Evolutionary conservation across 1,140 invertebrate species (phyloP).

Genomic region (Thrips palmi): DNA sequence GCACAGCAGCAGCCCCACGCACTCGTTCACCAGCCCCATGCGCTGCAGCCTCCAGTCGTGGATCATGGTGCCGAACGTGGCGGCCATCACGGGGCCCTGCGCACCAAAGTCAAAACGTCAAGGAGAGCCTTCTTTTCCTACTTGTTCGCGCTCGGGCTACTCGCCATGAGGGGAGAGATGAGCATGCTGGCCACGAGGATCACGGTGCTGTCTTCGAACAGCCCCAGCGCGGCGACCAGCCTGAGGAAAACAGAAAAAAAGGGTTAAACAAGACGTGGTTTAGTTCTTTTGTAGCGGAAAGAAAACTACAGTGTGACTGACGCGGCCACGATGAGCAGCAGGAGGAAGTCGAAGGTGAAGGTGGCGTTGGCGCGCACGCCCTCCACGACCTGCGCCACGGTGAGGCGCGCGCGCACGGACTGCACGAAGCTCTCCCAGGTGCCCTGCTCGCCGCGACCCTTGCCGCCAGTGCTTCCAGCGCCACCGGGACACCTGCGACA

Average conservation of each 20-base stretch:
- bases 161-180: constrained; percentile 58
- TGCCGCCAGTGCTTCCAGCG: too few relatives aligned
- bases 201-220: constrained; percentile 37
- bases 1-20: constrained; percentile 40
- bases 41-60: constrained; percentile 36
- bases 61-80: constrained; percentile 50
- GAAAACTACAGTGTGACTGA: constrained; percentile 20
- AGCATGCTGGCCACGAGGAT: constrained; percentile 58
- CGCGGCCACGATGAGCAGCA: constrained; percentile 45
- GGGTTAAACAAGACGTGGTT: neutral
- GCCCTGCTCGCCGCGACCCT: too few relatives aligned
- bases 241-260: constrained; percentile 16
- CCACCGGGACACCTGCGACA: too few relatives aligned
- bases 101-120: constrained; percentile 14
- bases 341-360: constrained; percentile 55
- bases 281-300: neutral
- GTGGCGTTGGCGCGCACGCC: constrained; percentile 39
- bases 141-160: too few relatives aligned
- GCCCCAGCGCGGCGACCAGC: constrained; percentile 29
- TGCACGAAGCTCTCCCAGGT: constrained; percentile 35
- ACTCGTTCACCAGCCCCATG: constrained; percentile 39
- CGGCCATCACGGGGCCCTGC: constrained; percentile 54
- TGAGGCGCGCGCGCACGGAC: constrained; percentile 38
- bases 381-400: constrained; percentile 50
- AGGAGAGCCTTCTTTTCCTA: neutral